These are phyloP conservation scores for Eumacrocentrus americanus DNA, from an alignment of 2,888 invertebrate genomes.

Conservation along the genomic window DNA sequence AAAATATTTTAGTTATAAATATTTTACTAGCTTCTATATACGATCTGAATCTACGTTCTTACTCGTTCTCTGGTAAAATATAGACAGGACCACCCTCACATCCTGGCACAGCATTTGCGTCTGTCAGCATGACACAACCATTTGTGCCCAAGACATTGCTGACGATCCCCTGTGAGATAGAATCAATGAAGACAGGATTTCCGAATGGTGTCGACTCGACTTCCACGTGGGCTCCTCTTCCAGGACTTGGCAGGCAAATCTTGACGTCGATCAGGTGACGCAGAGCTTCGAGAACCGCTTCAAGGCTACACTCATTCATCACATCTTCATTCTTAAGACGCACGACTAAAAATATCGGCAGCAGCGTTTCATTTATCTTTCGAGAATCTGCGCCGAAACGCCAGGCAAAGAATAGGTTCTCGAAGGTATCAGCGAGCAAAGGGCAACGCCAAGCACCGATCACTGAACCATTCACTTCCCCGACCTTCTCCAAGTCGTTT, in stretches of 20 bases:
- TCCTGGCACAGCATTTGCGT: constrained; percentile 67
- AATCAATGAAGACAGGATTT: constrained; percentile 65
- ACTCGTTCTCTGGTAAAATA: constrained; percentile 42
- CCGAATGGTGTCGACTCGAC: constrained; percentile 61
- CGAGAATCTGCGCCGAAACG: constrained; percentile 61
- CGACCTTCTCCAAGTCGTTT: constrained; percentile 47
- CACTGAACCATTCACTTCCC: constrained; percentile 63
- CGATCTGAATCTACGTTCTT: too few relatives aligned
- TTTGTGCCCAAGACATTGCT: constrained; percentile 66
- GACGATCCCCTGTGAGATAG: constrained; percentile 66
- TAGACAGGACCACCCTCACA: constrained; percentile 70
- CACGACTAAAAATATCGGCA: constrained; percentile 65
- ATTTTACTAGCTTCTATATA: too few relatives aligned
- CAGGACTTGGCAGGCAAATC: constrained; percentile 22
- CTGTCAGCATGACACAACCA: constrained; percentile 66
- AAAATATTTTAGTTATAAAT: too few relatives aligned
- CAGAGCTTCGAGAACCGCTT: constrained; percentile 32
- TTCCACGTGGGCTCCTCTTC: constrained; percentile 47
- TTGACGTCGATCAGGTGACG: constrained; percentile 32
- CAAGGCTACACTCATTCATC: constrained; percentile 16
- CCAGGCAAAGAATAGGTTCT: constrained; percentile 65
- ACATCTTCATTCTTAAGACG: constrained; percentile 20
- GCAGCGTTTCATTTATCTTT: constrained; percentile 61
- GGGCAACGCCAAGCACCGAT: constrained; percentile 66
- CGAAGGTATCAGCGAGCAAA: constrained; percentile 63